Conservation (phyloP, 2,888 invertebrate genomes). For the Brachyptera putata region DNA sequence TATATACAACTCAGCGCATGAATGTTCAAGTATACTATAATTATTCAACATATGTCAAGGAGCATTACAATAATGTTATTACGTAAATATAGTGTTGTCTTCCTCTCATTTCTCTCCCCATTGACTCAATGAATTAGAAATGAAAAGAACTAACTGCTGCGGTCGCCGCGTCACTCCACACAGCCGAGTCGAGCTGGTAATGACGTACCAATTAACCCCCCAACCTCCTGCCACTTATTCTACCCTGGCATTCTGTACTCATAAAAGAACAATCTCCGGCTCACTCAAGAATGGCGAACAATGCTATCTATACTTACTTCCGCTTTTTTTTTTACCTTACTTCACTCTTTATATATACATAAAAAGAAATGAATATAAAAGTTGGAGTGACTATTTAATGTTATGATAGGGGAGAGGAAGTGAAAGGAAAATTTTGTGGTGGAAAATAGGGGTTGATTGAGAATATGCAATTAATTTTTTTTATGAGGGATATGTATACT, state of each 20-base stretch:
- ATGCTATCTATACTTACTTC: constrained; percentile 23
- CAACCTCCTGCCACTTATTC: constrained; percentile 18
- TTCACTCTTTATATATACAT: neutral
- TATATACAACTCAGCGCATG: no score
- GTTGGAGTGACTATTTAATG: constrained; percentile 10
- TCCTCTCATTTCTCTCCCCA: no score
- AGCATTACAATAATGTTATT: no score
- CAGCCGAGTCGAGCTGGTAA: constrained; percentile 13
- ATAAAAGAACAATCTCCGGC: constrained; percentile 20
- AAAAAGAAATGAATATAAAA: constrained; percentile 4
- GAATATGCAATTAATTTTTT: constrained; percentile 1
- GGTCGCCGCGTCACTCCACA: neutral
- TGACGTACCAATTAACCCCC: constrained; percentile 13
- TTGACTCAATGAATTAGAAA: neutral
- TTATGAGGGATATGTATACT: no score
- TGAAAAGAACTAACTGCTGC: neutral
- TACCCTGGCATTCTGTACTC: constrained; percentile 5
- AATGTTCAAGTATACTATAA: no score
- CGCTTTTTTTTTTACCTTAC: constrained; percentile 24
- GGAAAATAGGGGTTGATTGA: constrained; percentile 13
- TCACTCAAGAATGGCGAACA: constrained; percentile 20
- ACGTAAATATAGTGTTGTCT: no score
- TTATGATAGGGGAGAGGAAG: constrained; percentile 6
- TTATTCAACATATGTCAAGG: no score
- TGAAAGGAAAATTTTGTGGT: constrained; percentile 22